Conservation (phyloP, 2,797 vertebrate genomes). For the Myotis findleyi region DNA sequence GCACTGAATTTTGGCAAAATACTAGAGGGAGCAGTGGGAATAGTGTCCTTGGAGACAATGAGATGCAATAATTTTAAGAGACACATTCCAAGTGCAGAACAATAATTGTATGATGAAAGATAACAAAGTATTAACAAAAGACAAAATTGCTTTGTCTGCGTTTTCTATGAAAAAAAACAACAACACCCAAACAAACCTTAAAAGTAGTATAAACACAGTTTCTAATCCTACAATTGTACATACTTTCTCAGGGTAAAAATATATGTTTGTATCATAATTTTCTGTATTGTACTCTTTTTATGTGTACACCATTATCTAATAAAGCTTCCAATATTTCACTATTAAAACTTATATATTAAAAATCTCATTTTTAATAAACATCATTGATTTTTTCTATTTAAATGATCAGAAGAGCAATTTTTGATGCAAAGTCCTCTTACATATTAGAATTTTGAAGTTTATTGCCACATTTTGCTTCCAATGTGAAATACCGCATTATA, state of each 20-base stretch:
- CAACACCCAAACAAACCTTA: background rate
- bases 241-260: background rate
- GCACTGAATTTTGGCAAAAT: conserved; percentile 43
- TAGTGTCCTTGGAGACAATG: background rate
- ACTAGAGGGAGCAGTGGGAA: background rate
- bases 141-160: background rate
- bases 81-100: background rate
- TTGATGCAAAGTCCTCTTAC: background rate
- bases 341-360: background rate
- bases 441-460: background rate
- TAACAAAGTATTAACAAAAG: background rate
- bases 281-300: background rate
- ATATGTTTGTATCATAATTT: background rate
- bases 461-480: background rate
- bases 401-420: background rate
- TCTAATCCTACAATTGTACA: background rate
- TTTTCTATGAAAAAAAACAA: background rate
- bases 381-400: background rate
- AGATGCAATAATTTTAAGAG: background rate
- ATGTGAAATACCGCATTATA: background rate
- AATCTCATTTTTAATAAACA: background rate
- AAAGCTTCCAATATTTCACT: background rate
- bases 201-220: background rate
- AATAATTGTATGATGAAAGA: background rate
- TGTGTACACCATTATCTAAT: background rate